These are phyloP conservation scores for Drosophila sp. DNA, from an alignment of 1,140 invertebrate species.

Conservation along the genomic window DNA sequence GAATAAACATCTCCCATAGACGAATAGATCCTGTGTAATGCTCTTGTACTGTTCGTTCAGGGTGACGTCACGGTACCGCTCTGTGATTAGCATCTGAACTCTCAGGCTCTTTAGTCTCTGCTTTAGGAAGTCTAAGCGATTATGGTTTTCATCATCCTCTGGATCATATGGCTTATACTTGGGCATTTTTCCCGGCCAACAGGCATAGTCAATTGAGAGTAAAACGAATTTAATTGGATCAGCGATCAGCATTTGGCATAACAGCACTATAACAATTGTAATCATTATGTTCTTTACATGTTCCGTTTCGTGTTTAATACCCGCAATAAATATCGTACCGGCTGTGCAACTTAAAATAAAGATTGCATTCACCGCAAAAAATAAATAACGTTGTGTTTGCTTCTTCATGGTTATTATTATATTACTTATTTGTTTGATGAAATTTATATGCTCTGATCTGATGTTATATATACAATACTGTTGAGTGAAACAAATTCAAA, in stretches of 20 bases:
- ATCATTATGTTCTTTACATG: slow-evolving; percentile 39
- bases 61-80: slow-evolving; percentile 52
- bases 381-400: background rate
- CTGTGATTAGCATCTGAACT: slow-evolving; percentile 53
- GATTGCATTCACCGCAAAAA: background rate
- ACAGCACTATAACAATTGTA: slow-evolving; percentile 36
- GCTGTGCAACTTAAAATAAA: background rate
- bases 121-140: slow-evolving; percentile 47
- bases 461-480: too few relatives aligned
- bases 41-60: slow-evolving; percentile 55
- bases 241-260: slow-evolving; percentile 20
- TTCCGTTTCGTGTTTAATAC: slow-evolving; percentile 49
- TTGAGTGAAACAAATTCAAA: too few relatives aligned
- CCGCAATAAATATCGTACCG: slow-evolving; percentile 1
- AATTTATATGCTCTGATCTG: too few relatives aligned
- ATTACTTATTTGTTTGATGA: too few relatives aligned
- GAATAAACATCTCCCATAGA: slow-evolving; percentile 58
- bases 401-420: background rate
- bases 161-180: background rate
- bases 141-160: background rate
- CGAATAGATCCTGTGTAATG: slow-evolving; percentile 50
- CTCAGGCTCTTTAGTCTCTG: slow-evolving; percentile 29
- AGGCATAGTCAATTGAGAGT: slow-evolving; percentile 47
- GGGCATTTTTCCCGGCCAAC: slow-evolving; percentile 31
- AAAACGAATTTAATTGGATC: slow-evolving; percentile 44